Conservation (phyloP, 2,113 vertebrate species). For the Eleginops maclovinus region DNA sequence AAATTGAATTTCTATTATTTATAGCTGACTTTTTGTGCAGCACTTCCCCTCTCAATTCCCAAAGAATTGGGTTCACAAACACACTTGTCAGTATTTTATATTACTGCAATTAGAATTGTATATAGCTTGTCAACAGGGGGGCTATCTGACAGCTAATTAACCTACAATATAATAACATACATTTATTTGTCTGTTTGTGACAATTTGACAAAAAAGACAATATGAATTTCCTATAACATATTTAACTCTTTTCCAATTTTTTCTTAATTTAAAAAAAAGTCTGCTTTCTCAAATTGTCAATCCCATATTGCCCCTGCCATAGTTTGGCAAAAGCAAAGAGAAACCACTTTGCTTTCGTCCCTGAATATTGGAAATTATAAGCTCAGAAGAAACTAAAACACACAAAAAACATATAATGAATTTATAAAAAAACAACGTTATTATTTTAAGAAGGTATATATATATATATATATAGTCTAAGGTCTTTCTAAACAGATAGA, state of each 20-base stretch:
- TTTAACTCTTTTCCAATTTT: too few relatives aligned
- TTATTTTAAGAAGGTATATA: slow-evolving; percentile 7
- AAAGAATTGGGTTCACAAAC: neutral
- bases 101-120: neutral
- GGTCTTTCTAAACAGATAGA: neutral
- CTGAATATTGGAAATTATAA: neutral
- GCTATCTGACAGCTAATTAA: neutral
- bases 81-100: neutral
- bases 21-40: neutral
- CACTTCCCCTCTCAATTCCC: neutral
- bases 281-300: neutral
- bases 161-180: neutral
- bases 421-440: neutral
- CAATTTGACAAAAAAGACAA: neutral
- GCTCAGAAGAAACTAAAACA: neutral
- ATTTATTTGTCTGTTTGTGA: neutral
- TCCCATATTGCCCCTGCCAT: too few relatives aligned
- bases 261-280: too few relatives aligned
- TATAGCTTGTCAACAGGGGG: neutral
- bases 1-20: neutral
- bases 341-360: neutral
- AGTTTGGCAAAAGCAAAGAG: neutral
- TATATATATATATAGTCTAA: neutral
- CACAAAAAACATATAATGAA: too few relatives aligned
- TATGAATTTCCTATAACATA: neutral